Evolutionary conservation across 2,113 vertebrate species (phyloP), one percentile per base, ranked within the genome.

Genomic region (Lampris incognitus): DNA sequence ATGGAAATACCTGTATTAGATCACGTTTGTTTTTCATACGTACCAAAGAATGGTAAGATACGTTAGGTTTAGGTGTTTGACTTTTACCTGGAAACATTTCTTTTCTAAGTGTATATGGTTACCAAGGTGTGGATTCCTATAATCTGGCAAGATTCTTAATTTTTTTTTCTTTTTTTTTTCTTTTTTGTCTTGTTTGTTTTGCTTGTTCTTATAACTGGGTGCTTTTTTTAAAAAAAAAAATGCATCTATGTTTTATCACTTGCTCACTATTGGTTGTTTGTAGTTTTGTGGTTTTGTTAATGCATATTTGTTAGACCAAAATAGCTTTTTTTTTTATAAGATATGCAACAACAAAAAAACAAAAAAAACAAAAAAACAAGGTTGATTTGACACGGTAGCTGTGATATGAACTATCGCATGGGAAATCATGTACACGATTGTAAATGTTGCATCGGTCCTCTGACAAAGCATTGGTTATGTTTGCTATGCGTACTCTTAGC

Each of bases 31-130:
- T 91, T 84, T 84, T 67, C 24, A 24, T 24, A 72, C 80, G 88
- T 92, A 93, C 92, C 93, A 94, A 94, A 94, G 92, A 94, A 83
- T 76, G 87, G 84, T 89, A 86, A 65, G 79, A 79, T 86, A 77
- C 63, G 49, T 68, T 68, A 66, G 66, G 81, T 85, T 80, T 88
- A 76, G 57, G 66, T 90, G 61, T 76, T 39, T 56, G 72, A 70
- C 39, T 71, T 90, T 83, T 79, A 70, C 76, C 63, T 73, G 86
- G 75, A 81, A 89, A 74, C 50, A 52, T 62, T 65, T 78, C 10
- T 73, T 83, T 84, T 83, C 55, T 83, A 51, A 73, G 72, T 80
- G 87, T 84, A 69, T 77, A 64, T 24, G 79, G 68, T 38, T 60
- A 74, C 44, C 9, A 56, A 55, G 48, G 36, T 57, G 56, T 62